Base-by-base conservation (phyloP, 2,888 invertebrate genomes). In the Lumbricus terrestris region DNA sequence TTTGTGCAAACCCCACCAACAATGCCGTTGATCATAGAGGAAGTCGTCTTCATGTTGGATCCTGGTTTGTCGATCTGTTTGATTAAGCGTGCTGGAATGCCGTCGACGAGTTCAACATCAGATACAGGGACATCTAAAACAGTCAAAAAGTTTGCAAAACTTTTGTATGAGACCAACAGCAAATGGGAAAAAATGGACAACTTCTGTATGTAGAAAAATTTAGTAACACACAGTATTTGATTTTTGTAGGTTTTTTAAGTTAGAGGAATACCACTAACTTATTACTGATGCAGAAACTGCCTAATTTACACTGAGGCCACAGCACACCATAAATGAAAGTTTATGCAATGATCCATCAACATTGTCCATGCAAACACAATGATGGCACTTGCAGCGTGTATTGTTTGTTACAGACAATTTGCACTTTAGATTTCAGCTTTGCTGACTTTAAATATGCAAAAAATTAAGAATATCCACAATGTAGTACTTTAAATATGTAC, bases 1-100 rank as follows among this genome's bases (percentile, higher is more conserved):
- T 40, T 88, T 40, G 88, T 40, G 47, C 47, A 40, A 29, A 88
- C 88, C 33, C 42, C 42, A 88, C 40, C 42, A 90, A 83, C 85
- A 38, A 38, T 29, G 29, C 38, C 83, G 40, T 38, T 69, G 20
- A 90, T 83, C 90, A 90, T 33, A 33, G 90, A 85, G 8, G 85
- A 40, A 33, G 89, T 34, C 16, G 82, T 89, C 37, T 47, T 54
- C 82, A 54, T 42, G 37, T 47, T 47, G 33, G 89, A 47, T 18
- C 37, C 54, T 33, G 89, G 82, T 89, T 29, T 37, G 89, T 89
- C 89, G 23, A 89, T n/a, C 20, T 89, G 89, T 69, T 89, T 89
- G 54, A n/a, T 69, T 54, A 89, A 20, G n/a, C 37, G 33, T 20
- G 33, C 69, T 54, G 89, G 89, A 54, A 42, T 13, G 23, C 89